Percentiles rank a stretch among this genome's conserved stretches.
phyloP scores from a whole-genome alignment of 1,140 invertebrate genomes.

The Pissodes strobi region DNA sequence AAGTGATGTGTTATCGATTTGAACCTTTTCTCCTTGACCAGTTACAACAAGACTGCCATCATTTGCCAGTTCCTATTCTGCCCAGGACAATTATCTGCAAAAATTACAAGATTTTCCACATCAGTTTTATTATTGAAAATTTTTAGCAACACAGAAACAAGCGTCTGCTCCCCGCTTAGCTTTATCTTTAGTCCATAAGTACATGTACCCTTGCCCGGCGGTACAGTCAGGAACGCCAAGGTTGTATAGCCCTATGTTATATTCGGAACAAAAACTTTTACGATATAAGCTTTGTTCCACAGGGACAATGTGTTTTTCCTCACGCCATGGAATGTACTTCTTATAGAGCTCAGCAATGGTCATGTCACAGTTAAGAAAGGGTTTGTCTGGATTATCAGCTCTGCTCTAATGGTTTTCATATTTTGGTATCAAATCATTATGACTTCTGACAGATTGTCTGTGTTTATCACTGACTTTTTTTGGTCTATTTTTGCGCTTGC shows the following conservation, averaged over 20 bases:
- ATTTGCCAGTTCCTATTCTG: slow-evolving; percentile 32
- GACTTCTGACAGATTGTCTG: neutral
- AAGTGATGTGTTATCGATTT: neutral
- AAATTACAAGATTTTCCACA: slow-evolving; percentile 20
- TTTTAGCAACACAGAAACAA: slow-evolving; percentile 7
- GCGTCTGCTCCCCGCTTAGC: slow-evolving; percentile 24
- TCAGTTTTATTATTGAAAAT: slow-evolving; percentile 15
- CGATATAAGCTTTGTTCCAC: neutral
- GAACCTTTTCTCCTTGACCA: too few relatives aligned
- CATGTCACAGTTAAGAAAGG: neutral
- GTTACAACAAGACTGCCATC: too few relatives aligned
- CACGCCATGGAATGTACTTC: neutral
- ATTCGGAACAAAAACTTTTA: neutral
- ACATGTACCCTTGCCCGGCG: slow-evolving; percentile 16
- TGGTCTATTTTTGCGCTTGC: too few relatives aligned
- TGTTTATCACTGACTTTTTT: too few relatives aligned
- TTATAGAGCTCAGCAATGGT: too few relatives aligned
- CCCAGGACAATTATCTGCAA: too few relatives aligned
- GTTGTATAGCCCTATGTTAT: slow-evolving; percentile 18
- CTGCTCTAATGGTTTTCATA: neutral
- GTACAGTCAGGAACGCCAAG: slow-evolving; percentile 20
- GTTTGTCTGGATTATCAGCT: neutral
- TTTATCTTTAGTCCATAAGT: slow-evolving; percentile 23
- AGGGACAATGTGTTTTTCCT: neutral
- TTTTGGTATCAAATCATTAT: neutral